A percentile compares a stretch with the other conserved stretches of the same genome.
phyloP scores from a whole-genome alignment of 2,113 vertebrate genomes.

The Sinocyclocheilus grahami region DNA sequence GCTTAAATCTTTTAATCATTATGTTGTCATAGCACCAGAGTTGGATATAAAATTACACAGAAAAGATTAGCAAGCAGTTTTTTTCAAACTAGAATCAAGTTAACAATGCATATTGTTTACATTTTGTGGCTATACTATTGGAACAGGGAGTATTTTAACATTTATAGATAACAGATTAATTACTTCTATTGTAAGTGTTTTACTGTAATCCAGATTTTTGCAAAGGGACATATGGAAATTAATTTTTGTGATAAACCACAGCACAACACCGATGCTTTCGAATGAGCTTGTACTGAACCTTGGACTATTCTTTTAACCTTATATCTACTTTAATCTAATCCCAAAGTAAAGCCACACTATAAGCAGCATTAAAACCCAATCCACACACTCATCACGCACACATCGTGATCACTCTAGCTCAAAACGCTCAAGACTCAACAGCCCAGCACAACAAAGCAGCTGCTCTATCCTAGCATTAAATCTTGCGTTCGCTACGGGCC shows the following conservation, averaged over 20 bases:
- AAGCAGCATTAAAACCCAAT: slow-evolving; percentile 26
- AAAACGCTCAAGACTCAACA: slow-evolving; percentile 4
- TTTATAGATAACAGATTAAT: neutral
- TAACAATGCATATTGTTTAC: neutral
- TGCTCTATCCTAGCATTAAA: slow-evolving; percentile 1
- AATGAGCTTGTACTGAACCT: neutral
- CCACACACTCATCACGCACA: slow-evolving; percentile 19
- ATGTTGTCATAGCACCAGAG: neutral
- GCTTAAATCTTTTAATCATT: neutral
- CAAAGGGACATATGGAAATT: neutral
- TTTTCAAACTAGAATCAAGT: neutral
- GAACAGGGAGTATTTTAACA: neutral
- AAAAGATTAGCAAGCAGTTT: neutral
- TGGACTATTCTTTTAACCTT: slow-evolving; percentile 1
- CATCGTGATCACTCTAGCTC: neutral
- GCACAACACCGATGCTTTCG: neutral
- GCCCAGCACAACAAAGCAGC: slow-evolving; percentile 16
- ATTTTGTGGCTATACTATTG: neutral
- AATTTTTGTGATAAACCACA: neutral
- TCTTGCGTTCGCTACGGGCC: neutral
- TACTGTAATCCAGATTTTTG: neutral
- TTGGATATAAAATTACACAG: neutral
- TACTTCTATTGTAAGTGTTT: neutral
- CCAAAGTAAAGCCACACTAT: neutral
- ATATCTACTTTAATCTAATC: neutral